Base-by-base conservation (phyloP, 2,888 invertebrate genomes). In the Drosophila subsilvestris region DNA sequence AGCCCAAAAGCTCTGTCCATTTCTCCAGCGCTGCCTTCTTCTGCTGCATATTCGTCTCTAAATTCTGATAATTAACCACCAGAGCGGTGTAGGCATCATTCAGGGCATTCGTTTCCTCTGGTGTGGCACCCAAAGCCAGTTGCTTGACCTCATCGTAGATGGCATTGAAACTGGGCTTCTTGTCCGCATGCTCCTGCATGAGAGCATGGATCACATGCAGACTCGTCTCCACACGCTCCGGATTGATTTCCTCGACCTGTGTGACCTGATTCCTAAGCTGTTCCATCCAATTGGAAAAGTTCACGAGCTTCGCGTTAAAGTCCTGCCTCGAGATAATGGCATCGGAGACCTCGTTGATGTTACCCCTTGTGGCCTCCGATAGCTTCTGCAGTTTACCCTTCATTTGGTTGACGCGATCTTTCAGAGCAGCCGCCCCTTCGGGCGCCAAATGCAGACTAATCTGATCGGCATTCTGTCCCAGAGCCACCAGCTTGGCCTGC, bases 111-210 rank as follows among this genome's bases (percentile, higher is more conserved):
- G 95, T 94, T 87, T 97, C 97, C 75, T 96, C 95, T 0, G 95
- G 94, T n/a, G 95, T 94, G 2, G 95, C 95, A 75, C 93, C 93
- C 12, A 94, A 92, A 0, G 95, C 94, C 80, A 97, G 93, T 65
- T 95, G 95, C 86, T 97, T 97, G 0, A 98, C 95, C 93, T 98
- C 97, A 78, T 95, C 95, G 80, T 96, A 96, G 76, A 98, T 96
- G 2, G 94, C 94, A 73, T 95, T 94, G 77, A 98, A 96, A 49
- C 94, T 93, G 0, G 96, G 95, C 81, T 96, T 96, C 86, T 97
- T 96, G 49, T 97, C 96, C 2, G 96, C 95, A 90, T 97, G 96
- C 87, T 98, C 98, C 91, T 97, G 96, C 60, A 96, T 93, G 25
- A 97, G 93, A 0, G 95, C 95, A 90, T 98, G 96, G 78, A 97